Evolutionary conservation across 2,888 invertebrate genomes (phyloP).

Genomic region (Cephalotes varians): DNA sequence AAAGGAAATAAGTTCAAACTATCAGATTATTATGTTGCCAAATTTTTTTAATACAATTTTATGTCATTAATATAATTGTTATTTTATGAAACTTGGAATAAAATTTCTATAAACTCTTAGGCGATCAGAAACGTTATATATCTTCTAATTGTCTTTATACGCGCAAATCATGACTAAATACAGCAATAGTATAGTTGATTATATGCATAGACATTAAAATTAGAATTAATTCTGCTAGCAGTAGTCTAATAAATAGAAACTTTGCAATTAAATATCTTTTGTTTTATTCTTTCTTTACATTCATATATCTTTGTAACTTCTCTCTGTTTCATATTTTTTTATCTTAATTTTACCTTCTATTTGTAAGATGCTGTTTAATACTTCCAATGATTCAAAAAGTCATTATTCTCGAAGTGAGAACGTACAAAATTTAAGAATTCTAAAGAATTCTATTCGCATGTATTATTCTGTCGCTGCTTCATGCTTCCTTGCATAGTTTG

Average conservation of each 20-base stretch:
- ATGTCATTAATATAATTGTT: slow-evolving; percentile 15
- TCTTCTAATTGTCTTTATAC: neutral
- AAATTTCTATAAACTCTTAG: slow-evolving; percentile 13
- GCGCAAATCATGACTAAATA: neutral
- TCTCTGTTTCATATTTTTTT: neutral
- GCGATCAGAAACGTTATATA: neutral
- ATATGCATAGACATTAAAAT: slow-evolving; percentile 1
- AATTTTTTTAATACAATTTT: slow-evolving; percentile 3
- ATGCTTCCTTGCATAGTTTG: slow-evolving; percentile 23
- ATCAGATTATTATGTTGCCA: slow-evolving; percentile 11
- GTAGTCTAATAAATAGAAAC: slow-evolving; percentile 1
- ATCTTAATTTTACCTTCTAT: neutral
- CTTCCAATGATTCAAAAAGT: neutral
- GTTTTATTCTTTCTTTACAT: neutral
- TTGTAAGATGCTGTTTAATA: neutral
- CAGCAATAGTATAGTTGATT: neutral
- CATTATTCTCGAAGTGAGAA: slow-evolving; percentile 39
- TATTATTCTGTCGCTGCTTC: neutral
- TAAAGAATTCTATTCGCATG: slow-evolving; percentile 8
- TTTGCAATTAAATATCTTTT: slow-evolving; percentile 3
- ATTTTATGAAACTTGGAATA: neutral
- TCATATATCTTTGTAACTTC: neutral
- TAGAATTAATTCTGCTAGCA: slow-evolving; percentile 7
- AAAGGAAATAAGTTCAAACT: neutral
- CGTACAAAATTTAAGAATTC: slow-evolving; percentile 22